These are phyloP conservation scores for Calcarius ornatus DNA, from an alignment of 2,113 vertebrate species.

Conservation along the genomic window DNA sequence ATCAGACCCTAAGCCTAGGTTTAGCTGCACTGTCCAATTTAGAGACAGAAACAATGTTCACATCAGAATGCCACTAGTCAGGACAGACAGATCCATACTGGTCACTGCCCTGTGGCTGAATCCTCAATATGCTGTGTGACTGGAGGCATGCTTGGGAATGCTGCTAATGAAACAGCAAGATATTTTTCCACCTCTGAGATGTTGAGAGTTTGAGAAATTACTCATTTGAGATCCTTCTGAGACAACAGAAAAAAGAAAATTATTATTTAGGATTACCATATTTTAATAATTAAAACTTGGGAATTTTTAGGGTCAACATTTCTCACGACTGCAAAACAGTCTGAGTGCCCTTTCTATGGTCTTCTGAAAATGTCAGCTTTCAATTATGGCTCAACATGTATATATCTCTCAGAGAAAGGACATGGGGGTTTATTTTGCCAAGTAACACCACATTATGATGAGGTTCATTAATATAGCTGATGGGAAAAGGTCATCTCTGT, in stretches of 20 bases:
- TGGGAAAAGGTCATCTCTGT: not conserved
- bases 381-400: not conserved
- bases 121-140: not conserved
- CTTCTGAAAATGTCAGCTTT: slow-evolving; percentile 4
- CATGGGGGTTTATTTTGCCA: not conserved
- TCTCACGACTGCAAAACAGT: not conserved
- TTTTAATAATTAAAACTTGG: not conserved
- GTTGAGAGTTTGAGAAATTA: not conserved
- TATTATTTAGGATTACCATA: not conserved
- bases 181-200: not conserved
- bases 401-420: not conserved
- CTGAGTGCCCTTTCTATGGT: not conserved
- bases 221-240: not conserved
- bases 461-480: not conserved
- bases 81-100: not conserved
- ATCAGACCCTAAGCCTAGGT: not conserved
- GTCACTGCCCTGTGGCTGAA: not conserved
- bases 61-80: not conserved
- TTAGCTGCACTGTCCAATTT: not conserved
- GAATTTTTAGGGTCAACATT: not conserved
- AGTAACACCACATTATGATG: not conserved
- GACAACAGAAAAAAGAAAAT: not conserved
- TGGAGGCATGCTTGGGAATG: not conserved
- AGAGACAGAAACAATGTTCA: not conserved
- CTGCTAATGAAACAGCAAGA: not conserved